Percentiles rank a stretch among this genome's conserved stretches.
Evolutionary conservation across 2,797 vertebrate genomes (phyloP).

Genomic region (Dromococcyx pavoninus): DNA sequence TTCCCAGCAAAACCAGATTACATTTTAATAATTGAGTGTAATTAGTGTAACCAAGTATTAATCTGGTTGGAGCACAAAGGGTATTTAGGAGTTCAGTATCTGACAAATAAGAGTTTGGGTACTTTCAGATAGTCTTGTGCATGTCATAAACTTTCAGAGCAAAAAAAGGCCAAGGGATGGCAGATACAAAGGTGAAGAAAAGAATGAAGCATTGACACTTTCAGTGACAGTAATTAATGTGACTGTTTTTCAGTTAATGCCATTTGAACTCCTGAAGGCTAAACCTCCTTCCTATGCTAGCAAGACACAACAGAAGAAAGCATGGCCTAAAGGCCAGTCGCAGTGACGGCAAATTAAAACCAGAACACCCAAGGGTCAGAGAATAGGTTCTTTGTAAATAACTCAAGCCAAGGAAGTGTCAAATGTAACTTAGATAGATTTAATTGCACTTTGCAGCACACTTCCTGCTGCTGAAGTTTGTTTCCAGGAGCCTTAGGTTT

Average conservation of each 20-base stretch:
- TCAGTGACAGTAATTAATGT: background rate
- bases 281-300: background rate
- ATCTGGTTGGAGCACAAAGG: background rate
- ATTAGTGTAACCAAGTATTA: background rate
- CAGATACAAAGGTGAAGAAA: background rate
- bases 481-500: background rate
- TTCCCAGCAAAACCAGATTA: background rate
- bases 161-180: background rate
- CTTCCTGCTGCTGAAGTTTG: background rate
- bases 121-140: background rate
- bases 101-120: background rate
- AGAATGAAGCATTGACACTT: background rate
- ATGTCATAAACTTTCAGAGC: background rate
- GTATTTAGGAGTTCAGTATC: background rate
- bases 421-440: background rate
- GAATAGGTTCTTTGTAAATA: background rate
- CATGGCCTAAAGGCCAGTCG: background rate
- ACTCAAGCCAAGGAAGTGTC: background rate
- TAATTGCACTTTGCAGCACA: background rate
- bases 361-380: background rate
- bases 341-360: background rate
- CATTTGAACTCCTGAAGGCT: background rate
- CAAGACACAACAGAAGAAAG: background rate
- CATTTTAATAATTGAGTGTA: background rate
- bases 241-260: background rate